Evolutionary conservation across 92 coral and sea anemone species (phyloP).

Genomic region (Paramuricea clavata): DNA sequence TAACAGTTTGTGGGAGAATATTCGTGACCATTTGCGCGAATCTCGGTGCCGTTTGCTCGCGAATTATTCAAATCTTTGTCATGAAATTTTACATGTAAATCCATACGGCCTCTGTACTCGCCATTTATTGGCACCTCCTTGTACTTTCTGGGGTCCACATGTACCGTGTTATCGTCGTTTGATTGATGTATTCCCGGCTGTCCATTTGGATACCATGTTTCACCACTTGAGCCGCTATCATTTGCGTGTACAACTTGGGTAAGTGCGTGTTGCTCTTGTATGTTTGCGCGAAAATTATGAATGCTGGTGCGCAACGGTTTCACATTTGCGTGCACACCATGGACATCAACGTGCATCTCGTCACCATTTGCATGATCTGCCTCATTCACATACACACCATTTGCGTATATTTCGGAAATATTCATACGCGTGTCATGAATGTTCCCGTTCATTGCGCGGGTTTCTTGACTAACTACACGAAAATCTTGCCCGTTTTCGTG

Average conservation of each 20-base stretch:
- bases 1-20: not conserved
- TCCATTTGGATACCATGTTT: not conserved
- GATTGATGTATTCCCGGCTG: too few species aligned
- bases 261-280: not conserved
- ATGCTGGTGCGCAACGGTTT: not conserved
- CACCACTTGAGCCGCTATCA: not conserved
- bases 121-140: not conserved
- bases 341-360: not conserved
- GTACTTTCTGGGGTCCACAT: not conserved
- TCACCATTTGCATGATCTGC: not conserved
- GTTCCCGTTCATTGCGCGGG: not conserved
- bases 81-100: not conserved
- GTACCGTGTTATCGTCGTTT: not conserved
- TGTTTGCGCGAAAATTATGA: not conserved
- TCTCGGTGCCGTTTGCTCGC: not conserved
- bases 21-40: not conserved
- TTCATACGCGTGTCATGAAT: not conserved
- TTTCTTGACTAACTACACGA: not conserved
- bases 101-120: not conserved
- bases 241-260: not conserved
- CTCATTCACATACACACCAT: not conserved
- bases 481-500: constrained; percentile 8
- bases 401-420: not conserved
- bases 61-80: constrained; percentile 1
- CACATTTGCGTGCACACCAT: not conserved